Evolutionary conservation across 2,113 vertebrate genomes (phyloP).

Genomic region (Haplochromis burtoni): DNA sequence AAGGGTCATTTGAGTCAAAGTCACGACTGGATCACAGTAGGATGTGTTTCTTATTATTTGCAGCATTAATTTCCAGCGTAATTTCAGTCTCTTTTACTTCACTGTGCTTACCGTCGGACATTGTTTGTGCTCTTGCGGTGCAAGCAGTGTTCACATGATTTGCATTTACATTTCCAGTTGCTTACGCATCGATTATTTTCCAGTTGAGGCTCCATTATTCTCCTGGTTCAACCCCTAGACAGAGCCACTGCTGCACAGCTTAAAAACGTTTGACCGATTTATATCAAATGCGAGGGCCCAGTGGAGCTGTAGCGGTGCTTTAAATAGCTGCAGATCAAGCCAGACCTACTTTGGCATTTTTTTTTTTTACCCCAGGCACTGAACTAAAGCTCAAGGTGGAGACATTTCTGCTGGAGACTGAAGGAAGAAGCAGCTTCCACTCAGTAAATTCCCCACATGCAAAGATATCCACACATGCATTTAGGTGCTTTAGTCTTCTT

Average conservation of each 20-base stretch:
- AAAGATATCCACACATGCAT: background rate
- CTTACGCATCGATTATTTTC: background rate
- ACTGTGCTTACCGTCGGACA: background rate
- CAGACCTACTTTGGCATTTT: constrained; percentile 49
- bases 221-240: background rate
- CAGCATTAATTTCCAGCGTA: background rate
- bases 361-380: background rate
- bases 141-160: background rate
- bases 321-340: constrained; percentile 53
- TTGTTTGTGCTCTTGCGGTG: background rate
- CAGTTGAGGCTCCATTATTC: background rate
- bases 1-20: background rate
- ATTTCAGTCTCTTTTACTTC: background rate
- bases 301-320: constrained; percentile 36
- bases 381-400: constrained; percentile 9
- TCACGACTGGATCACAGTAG: background rate
- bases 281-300: constrained; percentile 13
- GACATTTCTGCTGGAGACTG: background rate
- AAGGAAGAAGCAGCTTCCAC: background rate
- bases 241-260: constrained; percentile 12
- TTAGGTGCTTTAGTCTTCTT: background rate
- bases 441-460: background rate
- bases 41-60: background rate
- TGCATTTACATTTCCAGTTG: background rate
- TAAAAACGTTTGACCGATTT: constrained; percentile 50